Percentiles rank a stretch among this genome's conserved stretches.
Evolutionary conservation across 1,140 invertebrate species (phyloP).

Genomic region (Hermetia illucens): DNA sequence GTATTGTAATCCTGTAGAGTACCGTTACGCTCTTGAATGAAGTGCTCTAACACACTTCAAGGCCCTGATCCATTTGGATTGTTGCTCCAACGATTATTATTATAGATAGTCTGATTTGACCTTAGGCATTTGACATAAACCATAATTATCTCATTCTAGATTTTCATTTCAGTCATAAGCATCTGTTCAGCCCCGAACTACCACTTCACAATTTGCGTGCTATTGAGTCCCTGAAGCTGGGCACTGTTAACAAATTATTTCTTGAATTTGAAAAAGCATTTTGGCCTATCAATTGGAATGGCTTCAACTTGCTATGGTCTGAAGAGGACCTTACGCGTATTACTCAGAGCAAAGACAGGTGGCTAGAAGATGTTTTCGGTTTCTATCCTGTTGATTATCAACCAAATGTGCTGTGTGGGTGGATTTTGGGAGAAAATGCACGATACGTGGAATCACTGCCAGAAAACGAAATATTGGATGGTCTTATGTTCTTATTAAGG

Average conservation of each 20-base stretch:
- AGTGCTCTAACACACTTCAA: no score
- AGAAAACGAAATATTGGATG: conserved; percentile 32
- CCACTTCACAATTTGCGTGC: conserved; percentile 41
- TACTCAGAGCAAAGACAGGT: conserved; percentile 33
- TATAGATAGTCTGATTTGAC: conserved; percentile 32
- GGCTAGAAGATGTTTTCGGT: conserved; percentile 46
- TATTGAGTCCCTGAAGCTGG: conserved; percentile 51
- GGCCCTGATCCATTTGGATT: no score
- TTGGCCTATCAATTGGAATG: conserved; percentile 37
- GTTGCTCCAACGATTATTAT: no score
- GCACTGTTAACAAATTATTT: conserved; percentile 63
- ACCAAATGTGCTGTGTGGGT: conserved; percentile 50
- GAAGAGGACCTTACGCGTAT: conserved; percentile 28
- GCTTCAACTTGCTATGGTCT: conserved; percentile 38
- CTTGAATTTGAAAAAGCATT: conserved; percentile 47
- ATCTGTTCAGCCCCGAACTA: conserved; percentile 45
- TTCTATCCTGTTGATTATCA: conserved; percentile 50
- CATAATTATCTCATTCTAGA: conserved; percentile 1
- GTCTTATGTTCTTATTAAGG: conserved; percentile 32
- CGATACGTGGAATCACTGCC: conserved; percentile 39
- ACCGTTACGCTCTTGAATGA: no score
- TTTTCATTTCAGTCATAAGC: conserved; percentile 22
- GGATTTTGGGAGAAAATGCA: conserved; percentile 41
- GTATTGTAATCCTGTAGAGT: no score
- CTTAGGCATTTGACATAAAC: conserved; percentile 32